Conservation (phyloP, 92 coral and sea anemone genomes). For the Isaurus tuberculatus region DNA sequence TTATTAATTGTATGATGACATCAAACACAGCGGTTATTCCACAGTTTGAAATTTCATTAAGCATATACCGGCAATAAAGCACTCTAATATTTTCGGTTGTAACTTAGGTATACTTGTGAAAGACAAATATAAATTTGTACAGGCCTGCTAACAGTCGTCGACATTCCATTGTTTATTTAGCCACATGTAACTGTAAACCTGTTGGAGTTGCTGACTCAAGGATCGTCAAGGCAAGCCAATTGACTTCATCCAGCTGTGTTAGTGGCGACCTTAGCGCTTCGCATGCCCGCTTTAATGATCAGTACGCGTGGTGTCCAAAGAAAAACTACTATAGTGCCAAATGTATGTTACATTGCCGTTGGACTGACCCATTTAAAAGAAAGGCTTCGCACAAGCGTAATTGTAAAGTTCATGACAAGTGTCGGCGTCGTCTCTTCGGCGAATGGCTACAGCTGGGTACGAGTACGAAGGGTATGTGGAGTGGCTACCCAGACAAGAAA, state of each 20-base stretch:
- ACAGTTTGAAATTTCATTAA: too few species aligned
- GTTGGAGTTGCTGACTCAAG: not conserved
- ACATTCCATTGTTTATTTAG: slow-evolving; percentile 6
- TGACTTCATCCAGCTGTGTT: slow-evolving; percentile 12
- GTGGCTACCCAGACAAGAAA: slow-evolving; percentile 24
- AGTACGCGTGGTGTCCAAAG: slow-evolving; percentile 18
- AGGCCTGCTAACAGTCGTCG: too few species aligned
- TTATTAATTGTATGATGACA: too few species aligned
- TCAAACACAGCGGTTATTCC: too few species aligned
- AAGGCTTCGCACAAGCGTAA: not conserved
- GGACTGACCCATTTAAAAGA: slow-evolving; percentile 1
- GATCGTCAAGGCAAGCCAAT: not conserved
- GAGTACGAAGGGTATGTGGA: not conserved
- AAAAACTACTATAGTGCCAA: not conserved
- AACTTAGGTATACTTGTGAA: too few species aligned
- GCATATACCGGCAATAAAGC: too few species aligned
- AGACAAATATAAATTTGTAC: too few species aligned
- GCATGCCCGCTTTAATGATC: slow-evolving; percentile 21
- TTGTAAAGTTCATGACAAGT: not conserved
- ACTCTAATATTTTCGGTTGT: too few species aligned
- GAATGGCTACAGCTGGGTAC: slow-evolving; percentile 27
- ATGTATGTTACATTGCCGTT: not conserved
- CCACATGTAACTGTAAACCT: slow-evolving; percentile 1
- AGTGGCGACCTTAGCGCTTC: not conserved
- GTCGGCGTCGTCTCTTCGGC: not conserved